Conservation (phyloP, 2,113 vertebrate genomes). For the Zosterops japonicus region DNA sequence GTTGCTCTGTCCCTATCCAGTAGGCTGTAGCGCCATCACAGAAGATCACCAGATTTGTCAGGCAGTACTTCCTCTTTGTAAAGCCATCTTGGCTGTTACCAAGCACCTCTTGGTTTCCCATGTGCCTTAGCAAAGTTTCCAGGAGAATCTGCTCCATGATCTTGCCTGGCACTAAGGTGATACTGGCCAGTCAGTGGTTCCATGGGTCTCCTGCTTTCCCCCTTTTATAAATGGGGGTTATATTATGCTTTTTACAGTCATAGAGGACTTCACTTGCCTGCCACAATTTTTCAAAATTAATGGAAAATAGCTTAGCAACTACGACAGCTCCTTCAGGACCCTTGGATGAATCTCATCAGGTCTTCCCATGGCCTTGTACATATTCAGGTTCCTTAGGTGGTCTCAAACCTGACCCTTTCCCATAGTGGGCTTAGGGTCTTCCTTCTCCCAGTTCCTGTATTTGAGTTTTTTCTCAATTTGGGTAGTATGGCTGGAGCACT, state of each 20-base stretch:
- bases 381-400: neutral
- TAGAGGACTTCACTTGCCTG: neutral
- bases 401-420: neutral
- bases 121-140: neutral
- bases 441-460: too few species aligned
- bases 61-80: neutral
- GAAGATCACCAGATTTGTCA: neutral
- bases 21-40: neutral
- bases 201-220: neutral
- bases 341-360: neutral
- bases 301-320: neutral
- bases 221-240: neutral
- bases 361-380: neutral
- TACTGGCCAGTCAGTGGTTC: neutral
- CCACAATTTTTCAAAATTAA: neutral
- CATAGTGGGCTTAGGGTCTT: neutral
- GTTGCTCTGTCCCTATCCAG: neutral
- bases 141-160: neutral
- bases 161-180: neutral
- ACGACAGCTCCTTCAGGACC: neutral
- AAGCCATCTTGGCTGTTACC: neutral
- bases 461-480: neutral
- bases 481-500: neutral
- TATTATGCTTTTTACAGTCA: neutral
- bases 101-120: rapidly evolving